Conservation (phyloP, 2,113 vertebrate genomes). For the Sinocyclocheilus anophthalmus region DNA sequence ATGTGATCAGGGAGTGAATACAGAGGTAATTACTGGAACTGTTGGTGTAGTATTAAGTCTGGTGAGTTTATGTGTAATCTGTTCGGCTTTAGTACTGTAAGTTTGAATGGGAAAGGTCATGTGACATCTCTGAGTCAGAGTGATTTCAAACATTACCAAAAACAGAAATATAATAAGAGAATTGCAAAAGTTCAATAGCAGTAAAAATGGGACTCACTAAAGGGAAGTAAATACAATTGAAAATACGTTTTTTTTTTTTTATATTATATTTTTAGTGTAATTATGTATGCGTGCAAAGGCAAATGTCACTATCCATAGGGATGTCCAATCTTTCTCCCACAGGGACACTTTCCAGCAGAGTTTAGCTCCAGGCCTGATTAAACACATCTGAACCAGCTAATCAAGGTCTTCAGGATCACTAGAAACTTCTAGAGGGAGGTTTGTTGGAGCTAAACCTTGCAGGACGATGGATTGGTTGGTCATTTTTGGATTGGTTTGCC, state of each 20-base stretch:
- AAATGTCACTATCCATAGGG: background rate
- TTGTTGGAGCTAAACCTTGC: background rate
- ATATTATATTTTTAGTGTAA: background rate
- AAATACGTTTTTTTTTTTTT: background rate
- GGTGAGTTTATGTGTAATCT: slow-evolving; percentile 25
- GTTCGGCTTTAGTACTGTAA: slow-evolving; percentile 50
- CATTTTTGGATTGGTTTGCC: background rate
- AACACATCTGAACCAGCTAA: background rate
- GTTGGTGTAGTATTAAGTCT: slow-evolving; percentile 3
- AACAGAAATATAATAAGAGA: background rate
- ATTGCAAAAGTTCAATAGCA: background rate
- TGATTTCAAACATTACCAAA: background rate
- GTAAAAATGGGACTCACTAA: background rate
- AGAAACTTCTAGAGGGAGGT: background rate
- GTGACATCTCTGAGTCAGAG: slow-evolving; percentile 20
- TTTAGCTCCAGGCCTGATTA: background rate
- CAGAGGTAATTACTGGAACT: background rate
- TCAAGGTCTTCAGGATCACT: background rate
- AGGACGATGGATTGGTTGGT: background rate
- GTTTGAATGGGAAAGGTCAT: slow-evolving; percentile 67
- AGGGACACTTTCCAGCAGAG: background rate
- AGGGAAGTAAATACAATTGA: background rate
- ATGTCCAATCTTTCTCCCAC: background rate
- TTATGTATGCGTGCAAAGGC: background rate
- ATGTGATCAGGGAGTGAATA: background rate